These are phyloP conservation scores for Lasiurus cinereus DNA, from an alignment of 2,113 vertebrate species.

Conservation along the genomic window DNA sequence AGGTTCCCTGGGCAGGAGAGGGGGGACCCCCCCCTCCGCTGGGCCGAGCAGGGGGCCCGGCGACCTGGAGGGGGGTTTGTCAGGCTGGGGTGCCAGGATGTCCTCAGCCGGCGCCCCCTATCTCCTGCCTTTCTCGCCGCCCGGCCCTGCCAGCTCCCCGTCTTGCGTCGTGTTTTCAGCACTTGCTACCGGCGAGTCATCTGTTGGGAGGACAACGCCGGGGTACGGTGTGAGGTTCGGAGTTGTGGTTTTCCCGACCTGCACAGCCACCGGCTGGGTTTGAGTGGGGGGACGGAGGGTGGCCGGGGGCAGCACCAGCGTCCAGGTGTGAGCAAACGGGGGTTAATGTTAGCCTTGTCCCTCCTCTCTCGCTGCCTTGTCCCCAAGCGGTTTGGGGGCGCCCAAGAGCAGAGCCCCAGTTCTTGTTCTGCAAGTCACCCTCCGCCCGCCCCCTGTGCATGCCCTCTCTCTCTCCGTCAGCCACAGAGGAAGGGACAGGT, in stretches of 20 bases:
- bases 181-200: constrained; percentile 51
- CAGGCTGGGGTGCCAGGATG: not conserved
- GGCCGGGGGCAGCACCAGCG: constrained; percentile 49
- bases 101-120: constrained; percentile 1
- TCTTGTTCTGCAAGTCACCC: not conserved
- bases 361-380: constrained; percentile 70
- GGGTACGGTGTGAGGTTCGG: constrained; percentile 31
- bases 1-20: constrained; percentile 2
- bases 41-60: not conserved
- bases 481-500: not conserved
- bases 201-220: constrained; percentile 56
- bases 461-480: not conserved
- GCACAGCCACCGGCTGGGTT: not conserved
- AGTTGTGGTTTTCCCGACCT: constrained; percentile 65
- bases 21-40: no score
- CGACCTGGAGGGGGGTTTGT: not conserved
- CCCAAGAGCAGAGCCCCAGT: not conserved
- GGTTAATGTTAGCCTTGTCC: not conserved
- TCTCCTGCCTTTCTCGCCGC: not conserved
- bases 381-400: constrained; percentile 78
- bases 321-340: not conserved
- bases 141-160: not conserved
- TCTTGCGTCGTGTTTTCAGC: constrained; percentile 42
- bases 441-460: not conserved
- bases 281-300: not conserved